Evolutionary conservation across 2,797 vertebrate genomes (phyloP).

Genomic region (Rhabdophis nuchalis): DNA sequence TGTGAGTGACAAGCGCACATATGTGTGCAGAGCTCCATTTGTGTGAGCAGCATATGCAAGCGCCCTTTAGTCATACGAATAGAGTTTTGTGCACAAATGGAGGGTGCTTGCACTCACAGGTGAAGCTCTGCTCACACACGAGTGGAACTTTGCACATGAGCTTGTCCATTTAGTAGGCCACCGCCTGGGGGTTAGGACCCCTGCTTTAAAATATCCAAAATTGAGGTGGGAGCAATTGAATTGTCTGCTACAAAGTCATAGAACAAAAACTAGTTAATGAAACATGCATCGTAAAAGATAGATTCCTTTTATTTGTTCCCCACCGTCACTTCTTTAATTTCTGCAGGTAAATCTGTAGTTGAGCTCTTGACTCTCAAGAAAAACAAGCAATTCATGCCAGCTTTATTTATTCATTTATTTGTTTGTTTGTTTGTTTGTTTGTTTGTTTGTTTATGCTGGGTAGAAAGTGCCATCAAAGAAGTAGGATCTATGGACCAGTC

Average conservation of each 20-base stretch:
- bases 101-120: too few relatives aligned
- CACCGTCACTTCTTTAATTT: background rate
- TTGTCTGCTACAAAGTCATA: background rate
- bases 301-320: background rate
- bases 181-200: too few relatives aligned
- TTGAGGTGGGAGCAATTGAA: background rate
- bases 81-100: background rate
- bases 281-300: background rate
- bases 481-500: background rate
- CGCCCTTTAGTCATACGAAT: background rate
- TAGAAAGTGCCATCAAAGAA: background rate
- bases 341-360: background rate
- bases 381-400: background rate
- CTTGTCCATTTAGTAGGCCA: too few relatives aligned
- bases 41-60: background rate
- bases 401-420: background rate
- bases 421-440: background rate
- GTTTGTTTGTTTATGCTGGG: background rate
- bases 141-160: too few relatives aligned
- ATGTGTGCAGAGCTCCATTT: background rate
- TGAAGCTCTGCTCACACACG: too few relatives aligned
- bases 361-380: background rate
- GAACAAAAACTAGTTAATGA: background rate
- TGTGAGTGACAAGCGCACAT: background rate
- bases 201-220: background rate